phyloP scores from a whole-genome alignment of 1,140 invertebrate genomes.

The Elymnias hypermnestra region DNA sequence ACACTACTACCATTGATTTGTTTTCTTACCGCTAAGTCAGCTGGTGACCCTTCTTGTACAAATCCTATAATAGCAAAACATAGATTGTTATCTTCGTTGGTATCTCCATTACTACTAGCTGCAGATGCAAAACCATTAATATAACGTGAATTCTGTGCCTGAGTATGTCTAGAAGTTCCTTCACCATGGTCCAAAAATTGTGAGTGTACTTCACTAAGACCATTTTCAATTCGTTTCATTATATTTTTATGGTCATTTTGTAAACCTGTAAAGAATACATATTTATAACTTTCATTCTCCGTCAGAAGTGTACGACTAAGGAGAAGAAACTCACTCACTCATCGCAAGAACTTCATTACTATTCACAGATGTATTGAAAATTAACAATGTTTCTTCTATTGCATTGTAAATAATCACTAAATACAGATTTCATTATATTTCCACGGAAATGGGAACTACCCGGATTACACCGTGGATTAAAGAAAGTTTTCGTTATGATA shows the following conservation, averaged over 20 bases:
- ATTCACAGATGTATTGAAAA: too few relatives aligned
- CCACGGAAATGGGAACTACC: too few relatives aligned
- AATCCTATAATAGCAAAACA: conserved; percentile 85
- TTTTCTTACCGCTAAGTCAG: conserved; percentile 83
- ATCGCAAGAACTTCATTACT: too few relatives aligned
- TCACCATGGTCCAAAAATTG: conserved; percentile 34
- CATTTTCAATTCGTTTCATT: conserved; percentile 91
- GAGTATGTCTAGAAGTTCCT: neutral
- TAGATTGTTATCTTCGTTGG: conserved; percentile 28
- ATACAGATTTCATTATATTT: too few relatives aligned
- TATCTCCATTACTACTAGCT: neutral
- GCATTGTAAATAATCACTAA: too few relatives aligned
- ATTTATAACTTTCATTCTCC: too few relatives aligned
- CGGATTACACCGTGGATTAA: too few relatives aligned
- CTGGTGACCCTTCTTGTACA: conserved; percentile 87
- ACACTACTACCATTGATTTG: neutral
- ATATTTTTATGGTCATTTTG: conserved; percentile 92
- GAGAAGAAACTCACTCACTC: too few relatives aligned
- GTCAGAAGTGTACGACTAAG: too few relatives aligned
- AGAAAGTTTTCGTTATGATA: too few relatives aligned
- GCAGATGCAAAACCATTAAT: conserved; percentile 20
- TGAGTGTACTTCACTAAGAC: conserved; percentile 77
- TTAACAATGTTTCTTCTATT: too few relatives aligned
- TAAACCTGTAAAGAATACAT: too few relatives aligned
- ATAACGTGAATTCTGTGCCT: neutral